phyloP scores from a whole-genome alignment of 2,888 invertebrate genomes.

The Thelaira solivaga region DNA sequence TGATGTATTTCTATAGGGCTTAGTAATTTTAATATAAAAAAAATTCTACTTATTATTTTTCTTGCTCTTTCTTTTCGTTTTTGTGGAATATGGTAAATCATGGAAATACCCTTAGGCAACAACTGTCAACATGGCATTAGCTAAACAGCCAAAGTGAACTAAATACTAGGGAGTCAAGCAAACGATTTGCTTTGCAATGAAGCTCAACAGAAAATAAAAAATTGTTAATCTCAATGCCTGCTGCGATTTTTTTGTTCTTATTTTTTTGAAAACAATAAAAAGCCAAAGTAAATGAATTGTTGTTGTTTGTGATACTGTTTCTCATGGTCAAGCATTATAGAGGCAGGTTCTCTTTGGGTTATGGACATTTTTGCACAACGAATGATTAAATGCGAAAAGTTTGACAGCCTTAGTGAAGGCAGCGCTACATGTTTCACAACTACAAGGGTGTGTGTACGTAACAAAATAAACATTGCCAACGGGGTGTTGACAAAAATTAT shows the following conservation, averaged over 20 bases:
- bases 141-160: conserved; percentile 21
- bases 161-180: not conserved
- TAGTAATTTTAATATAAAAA: no score
- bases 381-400: conserved; percentile 53
- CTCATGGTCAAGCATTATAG: conserved; percentile 45
- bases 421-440: conserved; percentile 44
- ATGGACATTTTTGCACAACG: conserved; percentile 9
- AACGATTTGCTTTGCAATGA: not conserved
- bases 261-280: conserved; percentile 15
- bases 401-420: conserved; percentile 38
- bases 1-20: no score
- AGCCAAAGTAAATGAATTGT: not conserved
- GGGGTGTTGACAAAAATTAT: conserved; percentile 65
- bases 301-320: conserved; percentile 5
- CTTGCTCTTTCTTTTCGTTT: conserved; percentile 18
- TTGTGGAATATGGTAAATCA: conserved; percentile 45
- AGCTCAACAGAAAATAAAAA: not conserved
- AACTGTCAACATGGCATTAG: conserved; percentile 60
- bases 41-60: conserved; percentile 1
- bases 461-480: conserved; percentile 29
- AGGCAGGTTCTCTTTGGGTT: no score
- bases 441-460: not conserved
- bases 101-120: conserved; percentile 49
- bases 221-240: conserved; percentile 31
- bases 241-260: conserved; percentile 35